phyloP scores from a whole-genome alignment of 1,140 invertebrate genomes.

The Zeugodacus cucurbitae region DNA sequence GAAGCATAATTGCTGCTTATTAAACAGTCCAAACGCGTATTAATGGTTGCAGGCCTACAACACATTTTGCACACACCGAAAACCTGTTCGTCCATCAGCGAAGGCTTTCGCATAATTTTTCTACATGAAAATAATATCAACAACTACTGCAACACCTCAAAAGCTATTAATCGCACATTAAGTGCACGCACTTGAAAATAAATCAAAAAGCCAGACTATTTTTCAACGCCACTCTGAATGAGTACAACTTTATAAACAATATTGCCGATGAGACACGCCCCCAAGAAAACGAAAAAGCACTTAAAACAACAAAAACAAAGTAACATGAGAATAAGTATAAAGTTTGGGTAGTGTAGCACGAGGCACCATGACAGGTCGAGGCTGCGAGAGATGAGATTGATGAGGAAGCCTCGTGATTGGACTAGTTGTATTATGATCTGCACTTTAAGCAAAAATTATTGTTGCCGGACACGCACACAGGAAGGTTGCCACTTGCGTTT shows the following conservation, averaged over 20 bases:
- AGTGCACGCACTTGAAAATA: constrained; percentile 35
- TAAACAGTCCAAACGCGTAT: not conserved
- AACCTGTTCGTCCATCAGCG: not conserved
- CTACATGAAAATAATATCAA: not conserved
- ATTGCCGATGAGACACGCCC: not conserved
- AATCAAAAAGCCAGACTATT: not conserved
- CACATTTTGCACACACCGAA: not conserved
- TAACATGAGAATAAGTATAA: not conserved
- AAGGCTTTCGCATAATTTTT: not conserved
- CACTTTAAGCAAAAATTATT: no score
- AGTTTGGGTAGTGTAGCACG: not conserved
- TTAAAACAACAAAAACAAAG: not conserved
- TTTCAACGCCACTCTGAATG: constrained; percentile 32
- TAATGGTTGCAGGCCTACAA: not conserved
- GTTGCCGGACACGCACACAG: not conserved
- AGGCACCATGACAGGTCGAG: not conserved
- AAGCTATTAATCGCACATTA: constrained; percentile 3
- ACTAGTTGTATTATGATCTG: no score
- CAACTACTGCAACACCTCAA: not conserved
- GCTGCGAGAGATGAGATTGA: not conserved
- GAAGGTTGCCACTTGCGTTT: not conserved
- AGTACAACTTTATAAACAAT: constrained; percentile 5
- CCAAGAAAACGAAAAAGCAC: not conserved
- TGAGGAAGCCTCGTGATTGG: not conserved
- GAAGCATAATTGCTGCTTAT: not conserved